Base-by-base conservation (phyloP, 2,888 invertebrate species). In the Athrips mouffetella region DNA sequence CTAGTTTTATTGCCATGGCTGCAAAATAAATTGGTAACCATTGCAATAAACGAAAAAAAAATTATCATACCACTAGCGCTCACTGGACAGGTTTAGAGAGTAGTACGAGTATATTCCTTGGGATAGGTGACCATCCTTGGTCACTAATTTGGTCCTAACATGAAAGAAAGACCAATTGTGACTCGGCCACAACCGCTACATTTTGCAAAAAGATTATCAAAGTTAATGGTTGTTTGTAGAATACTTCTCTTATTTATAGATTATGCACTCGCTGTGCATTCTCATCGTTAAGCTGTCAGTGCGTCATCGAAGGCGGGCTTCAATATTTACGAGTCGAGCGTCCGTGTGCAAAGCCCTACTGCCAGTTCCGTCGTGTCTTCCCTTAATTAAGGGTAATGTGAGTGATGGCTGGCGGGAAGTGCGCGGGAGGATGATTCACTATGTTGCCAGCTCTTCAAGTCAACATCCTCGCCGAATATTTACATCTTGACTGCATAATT, bases 221-320 rank as follows among this genome's bases (percentile, higher is more conserved):
- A n/a, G n/a, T n/a, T 30, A n/a, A 2, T 6, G n/a, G 10, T 1
- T 8, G n/a, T 30, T 30, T 25, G 41, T 41, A 25, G n/a, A 1
- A n/a, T 25, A 11, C 7, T 58, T 57, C 54, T 55, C 53, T 57
- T 62, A 49, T n/a, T n/a, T n/a, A n/a, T n/a, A n/a, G n/a, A n/a
- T n/a, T n/a, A n/a, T n/a, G n/a, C n/a, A n/a, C n/a, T n/a, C n/a
- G n/a, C n/a, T n/a, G 73, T 67, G 62, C 66, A 59, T 52, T 64
- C 62, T 61, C 62, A 59, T 62, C 71, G 63, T 79, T 76, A 81
- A 83, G 58, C 73, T 80, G 81, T 82, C 81, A 55, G 69, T 76
- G 76, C 69, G 80, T 85, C 84, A 80, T 72, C 70, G 68, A 60
- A 76, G 83, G 83, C 82, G 82, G 78, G 76, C 62, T 67, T 58